Base-by-base conservation (phyloP, 2,797 vertebrate species). In the Falco novaeseelandiae region DNA sequence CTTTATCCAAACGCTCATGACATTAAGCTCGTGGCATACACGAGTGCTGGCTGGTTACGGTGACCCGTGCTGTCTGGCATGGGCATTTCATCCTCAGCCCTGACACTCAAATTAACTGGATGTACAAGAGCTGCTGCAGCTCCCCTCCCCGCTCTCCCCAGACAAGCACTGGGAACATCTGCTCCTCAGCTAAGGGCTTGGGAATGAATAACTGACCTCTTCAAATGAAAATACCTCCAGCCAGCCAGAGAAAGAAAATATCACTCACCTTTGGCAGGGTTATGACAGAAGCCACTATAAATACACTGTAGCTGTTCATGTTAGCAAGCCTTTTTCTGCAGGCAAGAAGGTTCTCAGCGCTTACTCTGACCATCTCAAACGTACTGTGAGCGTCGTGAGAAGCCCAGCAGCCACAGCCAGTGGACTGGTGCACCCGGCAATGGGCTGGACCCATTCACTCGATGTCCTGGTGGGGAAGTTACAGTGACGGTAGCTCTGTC, bases 311-410 rank as follows among this genome's bases (percentile, higher is more conserved):
- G 83, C 66, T 82, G 46, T 22, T 61, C 8, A 2, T 38, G 42
- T 14, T 44, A 82, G 83, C 48, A 66, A 15, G 59, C 14, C 15
- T 23, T 44, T 34, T 66, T 25, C 51, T 77, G 63, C 55, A n/a
- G 80, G 16, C 3, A 0, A n/a, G 52, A 59, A 62, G 52, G 59
- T 6, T 77, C 44, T 74, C 21, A 2, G 40, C 6, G 6, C 67
- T 54, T 72, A 42, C 32, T 17, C 30, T 51, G 36, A 51, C 17
- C 71, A 29, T 44, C 63, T 79, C 63, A 83, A 63, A 46, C 12
- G 14, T 58, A 42, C 30, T 0, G 0, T 18, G n/a, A 42, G 15
- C 58, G 21, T 49, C 1, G 0, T 13, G n/a, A 57, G 40, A 51
- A 61, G 73, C 25, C 44, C 25, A 51, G 38, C 58, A 81, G 69